Evolutionary conservation across 2,113 vertebrate genomes (phyloP).

Genomic region (Limanda limanda): DNA sequence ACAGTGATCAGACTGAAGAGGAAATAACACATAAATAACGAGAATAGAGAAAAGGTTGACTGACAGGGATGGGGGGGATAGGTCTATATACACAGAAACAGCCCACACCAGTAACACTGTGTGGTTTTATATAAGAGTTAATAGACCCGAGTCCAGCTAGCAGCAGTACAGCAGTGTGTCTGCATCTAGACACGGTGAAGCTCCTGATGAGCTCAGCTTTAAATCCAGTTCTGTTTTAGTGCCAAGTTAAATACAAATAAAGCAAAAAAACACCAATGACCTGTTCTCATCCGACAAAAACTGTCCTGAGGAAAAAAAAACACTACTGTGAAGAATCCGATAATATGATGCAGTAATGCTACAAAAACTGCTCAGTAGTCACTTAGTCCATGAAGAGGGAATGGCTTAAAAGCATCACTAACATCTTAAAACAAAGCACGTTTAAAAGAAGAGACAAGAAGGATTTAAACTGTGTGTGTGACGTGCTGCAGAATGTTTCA

Average conservation of each 20-base stretch:
- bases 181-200: constrained; percentile 50
- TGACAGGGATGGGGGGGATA: constrained; percentile 17
- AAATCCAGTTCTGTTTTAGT: constrained; percentile 64
- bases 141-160: constrained; percentile 46
- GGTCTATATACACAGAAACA: constrained; percentile 68
- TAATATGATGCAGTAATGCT: constrained; percentile 51
- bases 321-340: constrained; percentile 1
- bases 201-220: constrained; percentile 40
- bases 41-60: constrained; percentile 21
- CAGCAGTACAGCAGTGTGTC: constrained; percentile 67
- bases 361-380: constrained; percentile 69
- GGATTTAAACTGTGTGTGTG: neutral
- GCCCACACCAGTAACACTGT: constrained; percentile 6
- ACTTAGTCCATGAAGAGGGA: constrained; percentile 40
- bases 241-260: constrained; percentile 40
- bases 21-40: constrained; percentile 54
- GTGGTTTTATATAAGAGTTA: constrained; percentile 16
- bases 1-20: constrained; percentile 27
- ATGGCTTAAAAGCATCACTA: constrained; percentile 55
- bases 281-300: neutral
- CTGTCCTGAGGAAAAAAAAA: neutral
- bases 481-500: neutral
- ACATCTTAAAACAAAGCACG: constrained; percentile 33
- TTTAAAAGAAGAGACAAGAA: neutral
- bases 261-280: constrained; percentile 24